Conservation (phyloP, 2,113 vertebrate species). For the Lasiurus borealis region DNA sequence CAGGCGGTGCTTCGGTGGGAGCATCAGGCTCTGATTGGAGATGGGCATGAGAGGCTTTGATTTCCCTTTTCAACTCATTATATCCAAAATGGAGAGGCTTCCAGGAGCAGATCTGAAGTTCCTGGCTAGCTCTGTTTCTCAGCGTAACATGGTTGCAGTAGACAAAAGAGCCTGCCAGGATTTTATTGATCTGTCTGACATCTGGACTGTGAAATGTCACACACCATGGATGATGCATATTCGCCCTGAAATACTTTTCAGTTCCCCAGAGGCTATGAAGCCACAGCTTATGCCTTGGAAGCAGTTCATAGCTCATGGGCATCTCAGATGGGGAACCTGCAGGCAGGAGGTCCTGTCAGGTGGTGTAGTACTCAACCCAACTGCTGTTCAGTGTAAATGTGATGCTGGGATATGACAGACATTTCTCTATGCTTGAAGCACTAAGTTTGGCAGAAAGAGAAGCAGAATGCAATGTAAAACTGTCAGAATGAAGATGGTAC, state of each 20-base stretch:
- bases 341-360: background rate
- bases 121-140: background rate
- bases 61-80: background rate
- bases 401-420: background rate
- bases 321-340: background rate
- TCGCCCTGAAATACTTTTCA: constrained; percentile 16
- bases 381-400: background rate
- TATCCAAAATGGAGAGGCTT: background rate
- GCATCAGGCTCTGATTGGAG: background rate
- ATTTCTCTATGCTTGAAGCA: background rate
- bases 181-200: background rate
- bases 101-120: background rate
- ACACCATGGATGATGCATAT: background rate
- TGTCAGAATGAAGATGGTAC: background rate
- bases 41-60: background rate
- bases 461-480: background rate
- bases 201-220: constrained; percentile 43
- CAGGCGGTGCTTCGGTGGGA: no score
- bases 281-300: background rate
- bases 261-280: constrained; percentile 46
- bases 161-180: background rate
- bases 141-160: background rate
- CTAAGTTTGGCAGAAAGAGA: background rate
- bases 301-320: background rate
- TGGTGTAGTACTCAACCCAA: background rate